Percentiles rank a stretch among this genome's conserved stretches.
phyloP scores from a whole-genome alignment of 1,140 invertebrate genomes.

The Drosophila navojoa region DNA sequence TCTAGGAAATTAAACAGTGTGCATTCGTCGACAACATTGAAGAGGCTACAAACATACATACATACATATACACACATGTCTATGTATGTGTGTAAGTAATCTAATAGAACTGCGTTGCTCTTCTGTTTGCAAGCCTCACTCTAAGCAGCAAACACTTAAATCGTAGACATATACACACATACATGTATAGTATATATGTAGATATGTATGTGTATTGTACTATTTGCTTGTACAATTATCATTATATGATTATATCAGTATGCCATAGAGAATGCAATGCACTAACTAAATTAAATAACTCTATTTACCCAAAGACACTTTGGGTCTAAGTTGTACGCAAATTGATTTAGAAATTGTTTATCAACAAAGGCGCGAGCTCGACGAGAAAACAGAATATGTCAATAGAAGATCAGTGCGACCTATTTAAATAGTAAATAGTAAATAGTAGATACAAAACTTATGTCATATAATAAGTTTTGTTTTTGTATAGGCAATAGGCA shows the following conservation, averaged over 20 bases:
- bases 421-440: no score
- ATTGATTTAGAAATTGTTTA: constrained; percentile 25
- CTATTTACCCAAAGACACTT: constrained; percentile 20
- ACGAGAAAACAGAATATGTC: constrained; percentile 3
- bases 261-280: background rate
- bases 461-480: background rate
- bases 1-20: no score
- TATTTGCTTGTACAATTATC: background rate
- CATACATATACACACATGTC: no score
- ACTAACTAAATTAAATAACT: constrained; percentile 38
- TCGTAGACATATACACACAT: no score
- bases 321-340: constrained; percentile 28
- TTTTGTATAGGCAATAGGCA: no score
- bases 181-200: no score
- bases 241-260: constrained; percentile 5
- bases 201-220: background rate
- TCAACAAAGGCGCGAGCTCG: constrained; percentile 1
- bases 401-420: background rate
- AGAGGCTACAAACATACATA: no score
- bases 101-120: no score
- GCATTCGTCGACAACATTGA: no score
- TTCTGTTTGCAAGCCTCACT: no score
- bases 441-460: background rate
- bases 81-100: no score
- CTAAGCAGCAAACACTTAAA: no score